phyloP scores from a whole-genome alignment of 1,140 invertebrate genomes.

The Dendrolimus kikuchii region DNA sequence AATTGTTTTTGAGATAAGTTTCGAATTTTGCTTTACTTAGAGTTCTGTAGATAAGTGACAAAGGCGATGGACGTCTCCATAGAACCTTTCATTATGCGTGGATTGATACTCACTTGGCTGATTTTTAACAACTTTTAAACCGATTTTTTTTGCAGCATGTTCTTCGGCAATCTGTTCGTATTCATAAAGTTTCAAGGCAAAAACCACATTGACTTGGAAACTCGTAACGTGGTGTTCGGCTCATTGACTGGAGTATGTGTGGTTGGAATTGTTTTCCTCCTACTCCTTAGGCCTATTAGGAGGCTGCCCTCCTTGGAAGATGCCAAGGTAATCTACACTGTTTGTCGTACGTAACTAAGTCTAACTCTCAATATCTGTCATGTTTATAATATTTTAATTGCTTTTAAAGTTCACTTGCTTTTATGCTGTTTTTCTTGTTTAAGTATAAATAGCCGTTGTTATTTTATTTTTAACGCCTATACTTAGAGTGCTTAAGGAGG shows the following conservation, averaged over 20 bases:
- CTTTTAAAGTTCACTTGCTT: too few relatives aligned
- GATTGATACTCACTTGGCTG: background rate
- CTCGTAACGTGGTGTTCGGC: slow-evolving; percentile 82
- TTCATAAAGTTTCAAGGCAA: slow-evolving; percentile 90
- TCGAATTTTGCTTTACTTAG: too few relatives aligned
- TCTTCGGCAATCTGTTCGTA: slow-evolving; percentile 95
- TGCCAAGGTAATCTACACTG: slow-evolving; percentile 50
- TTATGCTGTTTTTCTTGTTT: too few relatives aligned
- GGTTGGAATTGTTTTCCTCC: slow-evolving; percentile 80
- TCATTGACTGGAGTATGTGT: slow-evolving; percentile 80
- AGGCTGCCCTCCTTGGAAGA: slow-evolving; percentile 52
- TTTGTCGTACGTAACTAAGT: slow-evolving; percentile 7
- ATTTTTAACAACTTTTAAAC: slow-evolving; percentile 2
- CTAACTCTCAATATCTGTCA: too few relatives aligned
- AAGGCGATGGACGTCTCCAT: too few relatives aligned
- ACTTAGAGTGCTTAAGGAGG: too few relatives aligned
- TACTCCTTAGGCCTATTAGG: slow-evolving; percentile 75
- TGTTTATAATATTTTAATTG: too few relatives aligned
- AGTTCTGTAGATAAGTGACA: too few relatives aligned
- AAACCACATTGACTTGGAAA: slow-evolving; percentile 76
- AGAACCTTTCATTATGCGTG: background rate
- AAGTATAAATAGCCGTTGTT: too few relatives aligned
- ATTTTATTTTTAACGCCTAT: too few relatives aligned
- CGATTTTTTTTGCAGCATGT: slow-evolving; percentile 78
- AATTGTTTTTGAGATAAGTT: too few relatives aligned